Evolutionary conservation across 2,888 invertebrate genomes (phyloP).

Genomic region (Leucophenga montana): DNA sequence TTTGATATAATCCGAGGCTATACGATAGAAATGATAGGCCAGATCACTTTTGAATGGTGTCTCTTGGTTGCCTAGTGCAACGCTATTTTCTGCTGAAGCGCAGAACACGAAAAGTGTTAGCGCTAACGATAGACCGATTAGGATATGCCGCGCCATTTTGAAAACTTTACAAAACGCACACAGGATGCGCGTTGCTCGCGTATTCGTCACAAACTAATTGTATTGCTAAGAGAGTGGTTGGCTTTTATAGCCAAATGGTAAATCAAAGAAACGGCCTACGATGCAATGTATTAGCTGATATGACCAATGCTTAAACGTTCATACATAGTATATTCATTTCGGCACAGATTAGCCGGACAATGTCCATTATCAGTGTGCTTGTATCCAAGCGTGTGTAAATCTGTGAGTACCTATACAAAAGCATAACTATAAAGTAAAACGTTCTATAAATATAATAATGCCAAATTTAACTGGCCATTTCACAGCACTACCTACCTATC

Average conservation of each 20-base stretch:
- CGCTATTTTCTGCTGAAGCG: not conserved
- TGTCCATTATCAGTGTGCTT: not conserved
- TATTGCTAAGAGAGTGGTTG: slow-evolving; percentile 29
- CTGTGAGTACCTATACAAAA: too few relatives aligned
- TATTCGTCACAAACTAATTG: slow-evolving; percentile 43
- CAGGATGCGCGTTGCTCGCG: slow-evolving; percentile 23
- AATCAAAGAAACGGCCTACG: too few relatives aligned
- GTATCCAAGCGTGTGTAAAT: not conserved
- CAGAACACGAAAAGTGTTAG: slow-evolving; percentile 34
- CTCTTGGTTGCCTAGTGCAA: not conserved
- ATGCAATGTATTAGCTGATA: too few relatives aligned
- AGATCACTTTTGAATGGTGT: slow-evolving; percentile 58
- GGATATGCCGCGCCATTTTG: slow-evolving; percentile 46
- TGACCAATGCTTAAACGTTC: too few relatives aligned
- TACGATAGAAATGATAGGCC: slow-evolving; percentile 61
- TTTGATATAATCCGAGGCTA: slow-evolving; percentile 45
- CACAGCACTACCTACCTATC: too few relatives aligned
- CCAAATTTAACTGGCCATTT: too few relatives aligned
- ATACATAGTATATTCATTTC: too few relatives aligned
- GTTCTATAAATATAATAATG: too few relatives aligned
- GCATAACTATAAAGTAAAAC: too few relatives aligned
- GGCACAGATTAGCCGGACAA: too few relatives aligned
- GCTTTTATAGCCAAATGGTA: slow-evolving; percentile 47
- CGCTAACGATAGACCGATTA: slow-evolving; percentile 34
- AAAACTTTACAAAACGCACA: slow-evolving; percentile 15